Conservation (phyloP, 2,113 vertebrate species). For the Candoia aspera region DNA sequence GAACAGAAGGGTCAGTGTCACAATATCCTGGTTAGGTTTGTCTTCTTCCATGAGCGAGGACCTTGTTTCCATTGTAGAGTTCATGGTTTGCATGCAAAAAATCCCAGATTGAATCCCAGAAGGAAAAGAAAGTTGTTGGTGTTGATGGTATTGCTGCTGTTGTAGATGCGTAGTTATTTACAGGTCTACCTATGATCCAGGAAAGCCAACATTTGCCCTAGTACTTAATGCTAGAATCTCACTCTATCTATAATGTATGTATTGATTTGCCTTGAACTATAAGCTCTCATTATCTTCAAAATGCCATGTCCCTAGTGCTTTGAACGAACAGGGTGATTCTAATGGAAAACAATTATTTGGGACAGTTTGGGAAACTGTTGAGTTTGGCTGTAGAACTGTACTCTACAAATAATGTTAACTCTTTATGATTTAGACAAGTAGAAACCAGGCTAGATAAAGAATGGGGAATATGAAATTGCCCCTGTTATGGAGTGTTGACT, state of each 20-base stretch:
- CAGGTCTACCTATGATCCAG: background rate
- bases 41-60: background rate
- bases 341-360: constrained; percentile 4
- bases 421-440: constrained; percentile 3
- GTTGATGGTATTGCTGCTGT: background rate
- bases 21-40: background rate
- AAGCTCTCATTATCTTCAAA: constrained; percentile 19
- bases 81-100: background rate
- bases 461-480: background rate
- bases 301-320: constrained; percentile 11
- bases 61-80: background rate
- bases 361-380: background rate
- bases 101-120: background rate
- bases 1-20: background rate
- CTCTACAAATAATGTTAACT: background rate
- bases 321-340: background rate
- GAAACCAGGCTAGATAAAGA: background rate
- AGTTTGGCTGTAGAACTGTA: background rate
- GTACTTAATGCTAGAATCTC: background rate
- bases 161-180: background rate
- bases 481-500: background rate
- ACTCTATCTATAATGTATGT: background rate
- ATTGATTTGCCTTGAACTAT: constrained; percentile 7
- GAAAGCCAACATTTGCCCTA: background rate
- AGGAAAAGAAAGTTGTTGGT: background rate